These are phyloP conservation scores for Sebastes schlegelii DNA, from an alignment of 2,113 vertebrate genomes.

Conservation along the genomic window DNA sequence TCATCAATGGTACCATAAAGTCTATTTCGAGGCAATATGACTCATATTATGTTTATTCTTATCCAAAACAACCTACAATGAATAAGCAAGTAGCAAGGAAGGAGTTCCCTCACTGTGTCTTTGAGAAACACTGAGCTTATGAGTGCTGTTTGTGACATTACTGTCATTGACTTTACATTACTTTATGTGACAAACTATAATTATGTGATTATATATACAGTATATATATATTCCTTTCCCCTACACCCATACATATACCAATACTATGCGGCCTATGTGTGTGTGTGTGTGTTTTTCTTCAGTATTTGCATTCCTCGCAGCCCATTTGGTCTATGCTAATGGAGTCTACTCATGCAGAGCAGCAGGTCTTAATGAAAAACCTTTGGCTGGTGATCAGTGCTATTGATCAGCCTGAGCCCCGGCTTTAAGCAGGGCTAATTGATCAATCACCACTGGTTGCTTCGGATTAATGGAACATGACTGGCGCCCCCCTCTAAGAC, in stretches of 20 bases:
- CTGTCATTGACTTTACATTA: too few species aligned
- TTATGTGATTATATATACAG: too few species aligned
- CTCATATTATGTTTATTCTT: conserved; percentile 8
- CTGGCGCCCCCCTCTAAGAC: conserved; percentile 47
- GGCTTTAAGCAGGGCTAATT: conserved; percentile 80
- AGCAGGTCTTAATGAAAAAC: conserved; percentile 80
- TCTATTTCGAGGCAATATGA: conserved; percentile 37
- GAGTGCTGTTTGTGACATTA: not conserved
- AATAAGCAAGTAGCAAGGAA: not conserved
- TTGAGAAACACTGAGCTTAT: not conserved
- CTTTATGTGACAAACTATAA: too few species aligned
- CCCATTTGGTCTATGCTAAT: conserved; percentile 74
- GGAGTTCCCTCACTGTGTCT: not conserved
- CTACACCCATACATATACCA: not conserved
- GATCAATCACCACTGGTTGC: conserved; percentile 79
- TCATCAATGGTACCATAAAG: conserved; percentile 25
- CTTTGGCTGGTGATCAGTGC: conserved; percentile 74
- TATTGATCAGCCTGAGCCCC: conserved; percentile 79
- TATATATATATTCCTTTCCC: not conserved
- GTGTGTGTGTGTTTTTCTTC: conserved; percentile 3
- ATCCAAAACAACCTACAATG: not conserved
- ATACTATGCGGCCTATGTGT: not conserved
- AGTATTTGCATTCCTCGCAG: conserved; percentile 59
- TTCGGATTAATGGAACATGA: conserved; percentile 77
- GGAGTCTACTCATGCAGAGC: conserved; percentile 73